Conservation (phyloP, 2,113 vertebrate species). For the Corydoras sp. region DNA sequence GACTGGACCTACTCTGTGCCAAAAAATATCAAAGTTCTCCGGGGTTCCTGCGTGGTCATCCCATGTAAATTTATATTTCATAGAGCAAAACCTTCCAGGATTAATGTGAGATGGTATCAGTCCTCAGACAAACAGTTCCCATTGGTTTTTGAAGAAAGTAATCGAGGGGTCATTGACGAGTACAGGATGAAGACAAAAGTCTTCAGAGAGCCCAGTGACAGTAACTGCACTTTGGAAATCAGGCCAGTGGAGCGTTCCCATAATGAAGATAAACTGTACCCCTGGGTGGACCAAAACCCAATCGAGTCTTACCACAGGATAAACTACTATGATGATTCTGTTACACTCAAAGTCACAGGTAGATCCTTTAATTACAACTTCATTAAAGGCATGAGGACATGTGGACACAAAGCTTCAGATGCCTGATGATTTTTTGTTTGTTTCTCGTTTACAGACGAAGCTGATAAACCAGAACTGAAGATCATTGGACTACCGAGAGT, state of each 20-base stretch:
- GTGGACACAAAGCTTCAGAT: no score
- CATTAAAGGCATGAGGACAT: no score
- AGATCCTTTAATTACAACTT: not conserved
- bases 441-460: constrained; percentile 44
- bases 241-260: not conserved
- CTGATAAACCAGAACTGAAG: constrained; percentile 44
- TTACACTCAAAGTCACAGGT: constrained; percentile 23
- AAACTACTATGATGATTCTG: constrained; percentile 13
- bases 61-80: constrained; percentile 47
- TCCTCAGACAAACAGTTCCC: not conserved
- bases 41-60: constrained; percentile 23
- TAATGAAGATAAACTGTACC: constrained; percentile 10
- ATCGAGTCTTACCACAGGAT: constrained; percentile 10
- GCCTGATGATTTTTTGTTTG: not conserved
- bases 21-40: constrained; percentile 20
- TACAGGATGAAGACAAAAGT: not conserved
- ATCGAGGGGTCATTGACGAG: not conserved
- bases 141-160: constrained; percentile 11
- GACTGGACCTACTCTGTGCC: constrained; percentile 32
- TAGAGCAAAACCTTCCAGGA: constrained; percentile 5
- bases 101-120: constrained; percentile 22
- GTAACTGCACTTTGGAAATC: constrained; percentile 27
- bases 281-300: constrained; percentile 22
- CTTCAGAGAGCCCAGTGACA: constrained; percentile 1
- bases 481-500: constrained; percentile 43